Base-by-base conservation (phyloP, 2,888 invertebrate species). In the Drosophila pegasa region DNA sequence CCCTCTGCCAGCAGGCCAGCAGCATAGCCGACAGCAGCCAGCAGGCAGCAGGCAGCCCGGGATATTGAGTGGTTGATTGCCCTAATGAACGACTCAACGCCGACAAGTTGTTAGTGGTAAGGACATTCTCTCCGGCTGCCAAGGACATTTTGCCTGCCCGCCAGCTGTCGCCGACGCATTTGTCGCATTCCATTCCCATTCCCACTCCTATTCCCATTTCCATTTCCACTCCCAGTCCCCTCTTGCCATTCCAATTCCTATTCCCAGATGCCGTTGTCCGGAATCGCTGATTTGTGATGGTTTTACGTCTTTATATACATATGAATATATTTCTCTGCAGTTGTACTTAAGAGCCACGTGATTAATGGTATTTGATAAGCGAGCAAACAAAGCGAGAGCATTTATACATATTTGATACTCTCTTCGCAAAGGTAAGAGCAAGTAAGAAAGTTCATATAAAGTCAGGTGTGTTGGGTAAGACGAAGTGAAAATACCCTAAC, bases 1-100 rank as follows among this genome's bases (percentile, higher is more conserved):
- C 55, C 76, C 59, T 60, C 48, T 64, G 61, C 57, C 62, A 59
- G 57, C 8, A 51, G 47, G 20, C 41, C 41, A 7, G 41, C 41
- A 31, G 29, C 47, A 31, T 37, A 58, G 41, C 10, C 31, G 33
- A 33, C 50, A 16, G 54, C 18, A 6, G 22, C n/a, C 40, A 48
- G 29, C 8, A 29, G 37, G 29, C 45, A 12, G 27, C n/a, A 18
- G 27, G 43, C 29, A 33, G 18, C 59, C 47, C 25, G 57, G 37
- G 70, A 68, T 80, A 70, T 65, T 73, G 72, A 80, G 78, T 73
- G 64, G 37, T 73, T 80, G 80, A 80, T 83, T 83, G 67, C 83
- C 71, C 59, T 77, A 83, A 83, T 80, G 80, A 80, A 83, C 78
- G 83, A 80, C 70, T 80, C 73, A 83, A 77, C 80, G 78, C 70